phyloP scores from a whole-genome alignment of 1,140 invertebrate genomes.

The Hylaeus volcanicus region DNA sequence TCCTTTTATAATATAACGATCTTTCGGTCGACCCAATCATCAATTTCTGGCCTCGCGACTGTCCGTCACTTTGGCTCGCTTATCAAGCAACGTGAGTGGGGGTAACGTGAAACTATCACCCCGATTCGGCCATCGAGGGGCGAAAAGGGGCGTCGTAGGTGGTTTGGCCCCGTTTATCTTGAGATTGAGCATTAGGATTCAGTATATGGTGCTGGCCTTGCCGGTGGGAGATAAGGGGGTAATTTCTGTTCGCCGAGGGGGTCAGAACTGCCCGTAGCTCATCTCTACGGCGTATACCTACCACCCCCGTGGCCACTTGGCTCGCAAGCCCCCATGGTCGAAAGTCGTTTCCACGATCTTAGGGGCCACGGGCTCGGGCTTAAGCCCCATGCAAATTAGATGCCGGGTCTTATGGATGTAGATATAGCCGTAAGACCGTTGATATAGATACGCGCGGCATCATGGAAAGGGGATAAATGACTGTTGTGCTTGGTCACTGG shows the following conservation, averaged over 20 bases:
- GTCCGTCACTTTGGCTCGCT: neutral
- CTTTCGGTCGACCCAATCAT: neutral
- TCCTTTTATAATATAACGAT: too few species aligned
- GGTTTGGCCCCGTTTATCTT: constrained; percentile 72
- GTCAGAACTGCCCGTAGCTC: constrained; percentile 77
- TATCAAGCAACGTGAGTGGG: constrained; percentile 38
- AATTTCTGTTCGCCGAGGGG: constrained; percentile 75
- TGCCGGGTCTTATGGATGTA: constrained; percentile 64
- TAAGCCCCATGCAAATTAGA: constrained; percentile 74
- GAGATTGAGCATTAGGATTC: constrained; percentile 78
- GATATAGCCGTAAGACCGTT: constrained; percentile 61
- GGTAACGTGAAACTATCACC: constrained; percentile 40
- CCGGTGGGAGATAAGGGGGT: constrained; percentile 75
- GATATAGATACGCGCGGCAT: constrained; percentile 30
- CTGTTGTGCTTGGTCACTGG: constrained; percentile 31
- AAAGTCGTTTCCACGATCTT: constrained; percentile 75
- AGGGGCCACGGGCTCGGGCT: constrained; percentile 58
- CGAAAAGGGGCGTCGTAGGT: constrained; percentile 31
- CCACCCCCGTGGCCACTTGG: constrained; percentile 62
- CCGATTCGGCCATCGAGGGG: constrained; percentile 31
- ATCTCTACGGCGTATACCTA: constrained; percentile 68
- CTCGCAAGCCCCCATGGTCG: constrained; percentile 52
- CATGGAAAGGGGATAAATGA: constrained; percentile 42
- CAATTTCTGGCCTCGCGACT: constrained; percentile 11
- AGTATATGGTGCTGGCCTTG: constrained; percentile 71